Evolutionary conservation across 2,888 invertebrate species (phyloP).

Genomic region (Synergus laeviventris): DNA sequence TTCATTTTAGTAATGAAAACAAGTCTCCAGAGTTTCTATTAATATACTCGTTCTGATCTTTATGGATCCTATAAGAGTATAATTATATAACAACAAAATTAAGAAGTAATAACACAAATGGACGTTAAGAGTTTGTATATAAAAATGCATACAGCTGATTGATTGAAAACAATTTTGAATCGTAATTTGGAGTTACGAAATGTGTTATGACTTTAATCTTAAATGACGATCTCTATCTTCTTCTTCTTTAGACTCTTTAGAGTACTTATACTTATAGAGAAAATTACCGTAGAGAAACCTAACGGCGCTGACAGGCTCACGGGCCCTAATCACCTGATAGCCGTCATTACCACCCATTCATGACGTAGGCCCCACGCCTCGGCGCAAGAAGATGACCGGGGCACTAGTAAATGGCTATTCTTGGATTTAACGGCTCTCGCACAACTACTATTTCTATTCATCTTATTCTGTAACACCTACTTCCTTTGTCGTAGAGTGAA

Average conservation of each 20-base stretch:
- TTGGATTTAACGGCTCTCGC: conserved; percentile 37
- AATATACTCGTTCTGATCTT: neutral
- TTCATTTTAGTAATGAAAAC: too few species aligned
- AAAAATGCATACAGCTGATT: neutral
- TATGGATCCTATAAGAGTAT: too few species aligned
- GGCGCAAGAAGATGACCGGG: conserved; percentile 25
- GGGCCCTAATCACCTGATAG: conserved; percentile 17
- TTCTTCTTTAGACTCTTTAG: neutral
- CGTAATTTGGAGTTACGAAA: neutral
- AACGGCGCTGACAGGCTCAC: conserved; percentile 28
- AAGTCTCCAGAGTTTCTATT: too few species aligned
- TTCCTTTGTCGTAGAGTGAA: conserved; percentile 26
- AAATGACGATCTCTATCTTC: neutral
- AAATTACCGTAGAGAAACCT: conserved; percentile 30
- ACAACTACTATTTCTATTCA: conserved; percentile 36
- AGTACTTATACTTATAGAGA: neutral
- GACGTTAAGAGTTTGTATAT: neutral
- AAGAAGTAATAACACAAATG: neutral
- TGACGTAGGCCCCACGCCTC: conserved; percentile 24
- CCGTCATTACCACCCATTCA: conserved; percentile 26
- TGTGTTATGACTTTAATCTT: neutral
- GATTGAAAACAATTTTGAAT: neutral
- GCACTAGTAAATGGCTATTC: conserved; percentile 37
- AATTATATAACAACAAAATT: neutral
- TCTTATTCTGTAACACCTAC: conserved; percentile 30